These are phyloP conservation scores for Acrobasis suavella DNA, from an alignment of 2,888 invertebrate genomes.

Conservation along the genomic window DNA sequence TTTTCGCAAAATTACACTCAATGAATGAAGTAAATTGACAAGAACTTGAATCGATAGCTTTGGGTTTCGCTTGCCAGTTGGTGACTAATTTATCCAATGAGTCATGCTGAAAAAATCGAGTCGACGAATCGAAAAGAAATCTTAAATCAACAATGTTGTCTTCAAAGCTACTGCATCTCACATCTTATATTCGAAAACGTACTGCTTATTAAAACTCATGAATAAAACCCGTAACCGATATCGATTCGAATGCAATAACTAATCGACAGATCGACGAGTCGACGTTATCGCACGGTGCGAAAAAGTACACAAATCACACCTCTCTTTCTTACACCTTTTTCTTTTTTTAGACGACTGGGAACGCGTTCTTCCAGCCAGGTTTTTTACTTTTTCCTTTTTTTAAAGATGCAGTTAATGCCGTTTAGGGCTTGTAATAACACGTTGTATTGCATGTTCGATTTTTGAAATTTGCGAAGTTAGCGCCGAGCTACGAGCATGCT, in stretches of 20 bases:
- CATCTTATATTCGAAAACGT: slow-evolving; percentile 6
- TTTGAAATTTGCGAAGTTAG: slow-evolving; percentile 12
- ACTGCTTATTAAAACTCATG: slow-evolving; percentile 15
- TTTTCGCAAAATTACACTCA: no score
- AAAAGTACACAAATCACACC: slow-evolving; percentile 78
- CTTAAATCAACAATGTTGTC: background rate
- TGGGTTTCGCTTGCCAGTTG: no score
- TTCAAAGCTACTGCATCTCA: slow-evolving; percentile 4
- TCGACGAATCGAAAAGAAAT: background rate
- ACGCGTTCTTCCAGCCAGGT: slow-evolving; percentile 59
- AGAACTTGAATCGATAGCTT: no score
- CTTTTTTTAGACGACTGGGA: slow-evolving; percentile 49
- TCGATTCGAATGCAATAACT: slow-evolving; percentile 58
- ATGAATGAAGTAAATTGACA: no score
- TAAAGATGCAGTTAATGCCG: slow-evolving; percentile 51
- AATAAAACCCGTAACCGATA: slow-evolving; percentile 57
- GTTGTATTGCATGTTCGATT: slow-evolving; percentile 31
- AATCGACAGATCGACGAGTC: slow-evolving; percentile 49
- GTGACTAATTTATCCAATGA: no score
- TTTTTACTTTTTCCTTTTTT: slow-evolving; percentile 43
- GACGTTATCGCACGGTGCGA: slow-evolving; percentile 65
- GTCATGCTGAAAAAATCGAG: background rate
- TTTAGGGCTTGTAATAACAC: slow-evolving; percentile 49
- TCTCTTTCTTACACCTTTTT: slow-evolving; percentile 56
- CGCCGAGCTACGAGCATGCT: no score